Evolutionary conservation across 2,797 vertebrate species (phyloP).

Genomic region (Sebastes paucispinis): DNA sequence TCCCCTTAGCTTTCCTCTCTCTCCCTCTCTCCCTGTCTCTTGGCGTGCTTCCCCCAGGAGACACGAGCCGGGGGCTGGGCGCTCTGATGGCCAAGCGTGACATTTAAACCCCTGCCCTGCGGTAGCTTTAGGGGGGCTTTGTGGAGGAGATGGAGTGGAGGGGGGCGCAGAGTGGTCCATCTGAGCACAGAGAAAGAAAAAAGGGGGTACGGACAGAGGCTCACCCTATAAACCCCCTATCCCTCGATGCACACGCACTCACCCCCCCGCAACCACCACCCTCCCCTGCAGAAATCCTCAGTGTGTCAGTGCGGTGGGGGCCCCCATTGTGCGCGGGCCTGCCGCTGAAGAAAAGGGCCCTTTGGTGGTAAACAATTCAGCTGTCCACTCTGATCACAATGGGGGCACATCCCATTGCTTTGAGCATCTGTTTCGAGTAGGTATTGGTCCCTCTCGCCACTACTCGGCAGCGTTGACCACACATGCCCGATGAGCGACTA

Average conservation of each 20-base stretch:
- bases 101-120: constrained; percentile 84
- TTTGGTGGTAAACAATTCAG: constrained; percentile 83
- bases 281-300: constrained; percentile 64
- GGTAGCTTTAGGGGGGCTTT: constrained; percentile 74
- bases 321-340: constrained; percentile 74
- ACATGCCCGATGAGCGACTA: constrained; percentile 62
- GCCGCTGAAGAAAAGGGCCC: constrained; percentile 76
- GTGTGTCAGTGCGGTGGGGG: constrained; percentile 65
- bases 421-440: constrained; percentile 79
- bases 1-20: constrained; percentile 65
- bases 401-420: constrained; percentile 79
- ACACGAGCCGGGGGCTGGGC: constrained; percentile 80
- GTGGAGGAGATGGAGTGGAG: constrained; percentile 37
- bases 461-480: constrained; percentile 58
- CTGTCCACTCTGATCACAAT: constrained; percentile 83
- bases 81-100: constrained; percentile 83
- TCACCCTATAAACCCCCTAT: constrained; percentile 66
- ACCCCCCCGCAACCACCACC: neutral
- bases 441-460: constrained; percentile 53
- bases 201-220: constrained; percentile 63
- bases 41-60: constrained; percentile 69
- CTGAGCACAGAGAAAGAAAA: constrained; percentile 70
- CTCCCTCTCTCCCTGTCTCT: constrained; percentile 58
- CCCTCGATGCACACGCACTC: constrained; percentile 44
- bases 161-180: constrained; percentile 62